A percentile compares a stretch with the other conserved stretches of the same genome.
Conservation (phyloP, 1,140 invertebrate genomes). For the Drosophila murphyi region DNA sequence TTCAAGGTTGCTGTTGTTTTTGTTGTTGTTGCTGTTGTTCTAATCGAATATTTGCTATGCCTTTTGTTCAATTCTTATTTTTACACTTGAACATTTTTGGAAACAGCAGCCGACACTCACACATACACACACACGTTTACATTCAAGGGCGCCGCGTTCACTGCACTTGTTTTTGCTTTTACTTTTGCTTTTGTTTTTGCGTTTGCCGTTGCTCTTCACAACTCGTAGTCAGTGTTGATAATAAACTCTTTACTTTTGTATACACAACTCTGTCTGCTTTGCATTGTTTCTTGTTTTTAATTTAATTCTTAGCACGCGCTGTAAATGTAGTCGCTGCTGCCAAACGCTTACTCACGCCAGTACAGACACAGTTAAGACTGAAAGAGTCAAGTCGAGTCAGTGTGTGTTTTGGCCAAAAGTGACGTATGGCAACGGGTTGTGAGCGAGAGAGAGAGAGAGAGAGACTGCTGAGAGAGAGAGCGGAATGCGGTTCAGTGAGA, state of each 20-base stretch:
- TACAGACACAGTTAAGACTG: slow-evolving; percentile 64
- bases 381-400: slow-evolving; percentile 44
- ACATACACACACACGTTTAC: slow-evolving; percentile 38
- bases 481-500: slow-evolving; percentile 5
- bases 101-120: slow-evolving; percentile 47
- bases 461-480: not conserved
- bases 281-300: slow-evolving; percentile 39
- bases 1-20: slow-evolving; percentile 78
- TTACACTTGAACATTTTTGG: slow-evolving; percentile 76
- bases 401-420: slow-evolving; percentile 71
- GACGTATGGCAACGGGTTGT: slow-evolving; percentile 55
- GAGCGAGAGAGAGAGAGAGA: slow-evolving; percentile 28
- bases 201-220: slow-evolving; percentile 8
- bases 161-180: slow-evolving; percentile 62
- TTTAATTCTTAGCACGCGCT: slow-evolving; percentile 59
- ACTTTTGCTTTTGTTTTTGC: slow-evolving; percentile 20
- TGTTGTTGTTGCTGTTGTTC: not conserved
- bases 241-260: slow-evolving; percentile 60
- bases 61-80: slow-evolving; percentile 53
- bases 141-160: slow-evolving; percentile 75
- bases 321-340: slow-evolving; percentile 21
- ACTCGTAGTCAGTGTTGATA: slow-evolving; percentile 57
- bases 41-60: slow-evolving; percentile 65
- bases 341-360: slow-evolving; percentile 70
- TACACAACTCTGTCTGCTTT: slow-evolving; percentile 45